These are phyloP conservation scores for Montipora sp. DNA, from an alignment of 64 coral and sea anemone species.

Conservation along the genomic window DNA sequence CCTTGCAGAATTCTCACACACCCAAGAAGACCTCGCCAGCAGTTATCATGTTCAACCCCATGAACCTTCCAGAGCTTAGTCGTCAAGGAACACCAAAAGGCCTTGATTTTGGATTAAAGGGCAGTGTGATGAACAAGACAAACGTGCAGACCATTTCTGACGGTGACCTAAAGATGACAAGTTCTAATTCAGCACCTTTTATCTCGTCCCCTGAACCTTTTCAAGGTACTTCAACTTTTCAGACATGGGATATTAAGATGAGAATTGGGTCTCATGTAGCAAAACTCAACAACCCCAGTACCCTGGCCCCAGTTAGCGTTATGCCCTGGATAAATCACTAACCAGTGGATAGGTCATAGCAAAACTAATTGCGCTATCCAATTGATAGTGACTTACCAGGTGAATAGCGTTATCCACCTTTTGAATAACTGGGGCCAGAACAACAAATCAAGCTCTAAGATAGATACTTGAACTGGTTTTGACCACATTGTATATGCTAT, in stretches of 20 bases:
- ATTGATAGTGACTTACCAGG: too few relatives aligned
- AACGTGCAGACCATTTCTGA: slow-evolving; percentile 29
- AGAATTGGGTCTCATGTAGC: too few relatives aligned
- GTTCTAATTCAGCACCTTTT: slow-evolving; percentile 29
- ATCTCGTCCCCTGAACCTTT: not conserved
- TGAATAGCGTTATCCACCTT: too few relatives aligned
- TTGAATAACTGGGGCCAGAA: too few relatives aligned
- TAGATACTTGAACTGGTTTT: too few relatives aligned
- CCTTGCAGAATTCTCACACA: not conserved
- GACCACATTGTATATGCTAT: too few relatives aligned
- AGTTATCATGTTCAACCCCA: slow-evolving; percentile 81
- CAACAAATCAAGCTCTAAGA: too few relatives aligned
- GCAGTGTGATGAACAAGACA: slow-evolving; percentile 44
- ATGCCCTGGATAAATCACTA: too few relatives aligned
- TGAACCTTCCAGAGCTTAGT: slow-evolving; percentile 53
- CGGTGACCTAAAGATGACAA: slow-evolving; percentile 1
- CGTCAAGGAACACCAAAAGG: slow-evolving; percentile 70
- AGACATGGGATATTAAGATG: not conserved
- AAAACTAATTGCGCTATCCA: too few relatives aligned
- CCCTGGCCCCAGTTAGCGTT: too few relatives aligned
- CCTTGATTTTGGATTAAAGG: slow-evolving; percentile 36
- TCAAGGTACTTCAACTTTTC: not conserved
- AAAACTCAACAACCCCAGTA: too few relatives aligned
- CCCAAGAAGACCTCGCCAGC: slow-evolving; percentile 51
- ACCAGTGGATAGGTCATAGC: too few relatives aligned